Evolutionary conservation across 64 coral and sea anemone genomes (phyloP), one percentile per base, ranked within the genome.

Genomic region (Montipora sp.): DNA sequence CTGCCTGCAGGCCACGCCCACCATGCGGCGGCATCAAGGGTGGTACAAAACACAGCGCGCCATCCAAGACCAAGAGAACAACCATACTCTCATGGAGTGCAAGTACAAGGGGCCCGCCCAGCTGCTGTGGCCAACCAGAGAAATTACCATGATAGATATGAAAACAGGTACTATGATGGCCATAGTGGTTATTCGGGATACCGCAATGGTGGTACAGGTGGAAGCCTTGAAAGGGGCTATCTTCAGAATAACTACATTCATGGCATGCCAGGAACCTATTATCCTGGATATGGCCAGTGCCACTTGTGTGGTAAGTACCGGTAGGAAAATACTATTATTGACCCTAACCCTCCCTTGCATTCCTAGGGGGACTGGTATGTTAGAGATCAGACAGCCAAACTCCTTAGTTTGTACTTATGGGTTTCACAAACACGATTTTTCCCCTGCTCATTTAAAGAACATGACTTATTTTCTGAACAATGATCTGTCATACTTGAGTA

Each of bases 201-300:
- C 68, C 82, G 82, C 20, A 45, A 20, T 43, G 22, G 55, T 18
- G 43, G 43, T 48, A 8, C 18, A 18, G 46, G 16, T 49, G 82
- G 61, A 23, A 69, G 59, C 43, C 27, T 67, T 47, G 73, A 75
- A 46, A 43, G 24, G 11, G 73, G 45, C 13, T 18, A 78, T 18
- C 45, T 48, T 18, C 82, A 85, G 61, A n/a, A n/a, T 49, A 85
- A 85, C 49, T 85, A 71, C 47, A 70, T 85, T 16, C 82, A 85
- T 4, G 82, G 82, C 20, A 7, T 66, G 18, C 65, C 82, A 48
- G 82, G 63, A 71, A 51, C 82, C 11, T 85, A 48, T 47, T 71
- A 85, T 72, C 82, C 82, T 47, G 82, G 82, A 71, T 85, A 85
- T 85, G 82, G 82, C 13, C 82, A 85, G 46, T 85, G 82, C 47